Evolutionary conservation across 2,888 invertebrate species (phyloP).

Genomic region (Eristalinus sepulchralis): DNA sequence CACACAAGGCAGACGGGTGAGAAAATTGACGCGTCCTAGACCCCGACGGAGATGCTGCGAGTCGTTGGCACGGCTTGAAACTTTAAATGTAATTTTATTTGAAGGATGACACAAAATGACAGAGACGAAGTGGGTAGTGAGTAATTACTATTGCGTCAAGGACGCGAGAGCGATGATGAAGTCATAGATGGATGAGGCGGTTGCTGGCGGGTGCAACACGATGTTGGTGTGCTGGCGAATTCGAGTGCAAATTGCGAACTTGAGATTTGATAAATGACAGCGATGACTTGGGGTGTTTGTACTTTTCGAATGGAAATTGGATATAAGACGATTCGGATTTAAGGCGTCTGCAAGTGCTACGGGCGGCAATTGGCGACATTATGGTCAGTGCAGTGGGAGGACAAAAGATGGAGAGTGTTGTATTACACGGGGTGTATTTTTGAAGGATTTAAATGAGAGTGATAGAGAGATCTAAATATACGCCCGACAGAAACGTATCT

Average conservation of each 20-base stretch:
- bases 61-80: slow-evolving; percentile 8
- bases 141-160: background rate
- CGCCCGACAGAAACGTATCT: too few species aligned
- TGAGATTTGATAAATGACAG: background rate
- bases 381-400: too few species aligned
- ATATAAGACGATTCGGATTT: too few species aligned
- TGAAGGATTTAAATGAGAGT: too few species aligned
- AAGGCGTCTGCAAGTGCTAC: too few species aligned
- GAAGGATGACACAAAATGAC: slow-evolving; percentile 5
- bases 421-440: too few species aligned
- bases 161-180: background rate
- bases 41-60: background rate
- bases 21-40: background rate
- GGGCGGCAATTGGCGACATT: too few species aligned
- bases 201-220: background rate
- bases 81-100: slow-evolving; percentile 25
- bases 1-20: background rate
- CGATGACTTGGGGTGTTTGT: background rate
- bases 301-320: background rate
- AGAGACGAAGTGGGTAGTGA: background rate
- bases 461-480: too few species aligned
- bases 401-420: too few species aligned
- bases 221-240: background rate
- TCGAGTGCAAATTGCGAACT: background rate
- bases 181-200: background rate